Evolutionary conservation across 2,113 vertebrate genomes (phyloP), one percentile per base, ranked within the genome.

Genomic region (Cyanoramphus novaezelandiae): DNA sequence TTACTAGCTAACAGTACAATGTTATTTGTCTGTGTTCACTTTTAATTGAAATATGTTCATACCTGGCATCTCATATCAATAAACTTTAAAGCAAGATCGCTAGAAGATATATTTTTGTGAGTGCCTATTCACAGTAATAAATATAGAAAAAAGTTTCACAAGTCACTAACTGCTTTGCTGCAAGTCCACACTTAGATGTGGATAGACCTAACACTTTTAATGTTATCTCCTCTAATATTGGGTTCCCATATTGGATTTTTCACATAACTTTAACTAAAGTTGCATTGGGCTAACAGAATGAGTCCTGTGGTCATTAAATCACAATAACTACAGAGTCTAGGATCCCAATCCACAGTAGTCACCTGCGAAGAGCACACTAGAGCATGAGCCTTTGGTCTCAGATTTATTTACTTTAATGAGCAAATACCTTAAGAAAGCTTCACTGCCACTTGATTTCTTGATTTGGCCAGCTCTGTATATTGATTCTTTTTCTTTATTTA

Each of bases 331-430:
- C 3, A 2, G 6, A 49, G 27, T 57, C 44, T 41, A 46, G 9
- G 5, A 72, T 52, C 11, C 24, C 33, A 77, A 6, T 18, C 17
- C 11, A 23, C 8, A 49, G 23, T 0, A 72, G 19, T 15, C 47
- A 43, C 23, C 9, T 1, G 0, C 16, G 13, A 28, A 52, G 27
- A 29, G 2, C 23, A 43, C 0, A 1, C 5, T 8, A 7, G 13
- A n/a, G 33, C 33, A 59, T 15, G 20, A 59, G 50, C 43, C 31
- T 76, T 64, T 50, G 31, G 11, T 21, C 43, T 90, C 23, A 71
- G 49, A 46, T 76, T 72, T 91, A 23, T 72, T 89, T 19, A 37
- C 27, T 77, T 20, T 33, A 90, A 59, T 80, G 84, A 75, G 25
- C 2, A 24, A 59, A 85, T 72, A 82, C 10, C 23, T 14, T 31